Evolutionary conservation across 2,113 vertebrate genomes (phyloP).

Genomic region (Gambusia holbrooki): DNA sequence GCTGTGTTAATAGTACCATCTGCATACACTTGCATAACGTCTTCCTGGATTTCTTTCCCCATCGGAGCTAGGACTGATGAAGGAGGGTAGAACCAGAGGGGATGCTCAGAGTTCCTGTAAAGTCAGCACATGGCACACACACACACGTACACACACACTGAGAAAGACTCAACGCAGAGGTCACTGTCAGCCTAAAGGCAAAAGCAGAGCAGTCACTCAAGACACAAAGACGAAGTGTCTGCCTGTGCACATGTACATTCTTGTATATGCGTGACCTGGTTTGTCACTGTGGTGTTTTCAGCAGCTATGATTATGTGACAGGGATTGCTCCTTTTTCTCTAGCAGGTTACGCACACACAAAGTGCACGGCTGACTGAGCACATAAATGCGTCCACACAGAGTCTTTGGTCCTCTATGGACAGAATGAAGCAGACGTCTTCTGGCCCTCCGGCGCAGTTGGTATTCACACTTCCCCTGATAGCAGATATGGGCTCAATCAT

Average conservation of each 20-base stretch:
- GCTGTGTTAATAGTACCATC: conserved; percentile 20
- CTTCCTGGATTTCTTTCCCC: conserved; percentile 11
- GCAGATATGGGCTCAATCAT: neutral
- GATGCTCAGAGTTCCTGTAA: conserved; percentile 31
- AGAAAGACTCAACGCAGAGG: conserved; percentile 43
- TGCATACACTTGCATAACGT: conserved; percentile 32
- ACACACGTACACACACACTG: conserved; percentile 9
- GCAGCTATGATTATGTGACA: conserved; percentile 36
- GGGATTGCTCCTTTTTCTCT: conserved; percentile 41
- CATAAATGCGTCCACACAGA: conserved; percentile 2
- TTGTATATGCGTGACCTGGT: conserved; percentile 56
- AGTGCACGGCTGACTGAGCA: neutral
- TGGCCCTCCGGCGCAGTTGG: conserved; percentile 9
- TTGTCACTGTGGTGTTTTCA: conserved; percentile 39
- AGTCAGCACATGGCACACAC: conserved; percentile 26
- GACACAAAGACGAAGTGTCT: conserved; percentile 28
- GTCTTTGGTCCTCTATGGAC: conserved; percentile 1
- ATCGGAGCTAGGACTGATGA: conserved; percentile 14
- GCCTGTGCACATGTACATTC: neutral
- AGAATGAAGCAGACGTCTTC: conserved; percentile 19
- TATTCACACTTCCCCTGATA: conserved; percentile 30
- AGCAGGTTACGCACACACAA: conserved; percentile 35
- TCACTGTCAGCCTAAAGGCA: conserved; percentile 57
- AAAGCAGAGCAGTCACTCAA: conserved; percentile 57
- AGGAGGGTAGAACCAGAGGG: conserved; percentile 21